Percentiles rank a stretch among this genome's conserved stretches.
phyloP scores from a whole-genome alignment of 2,113 vertebrate genomes.

The Cettia cetti region DNA sequence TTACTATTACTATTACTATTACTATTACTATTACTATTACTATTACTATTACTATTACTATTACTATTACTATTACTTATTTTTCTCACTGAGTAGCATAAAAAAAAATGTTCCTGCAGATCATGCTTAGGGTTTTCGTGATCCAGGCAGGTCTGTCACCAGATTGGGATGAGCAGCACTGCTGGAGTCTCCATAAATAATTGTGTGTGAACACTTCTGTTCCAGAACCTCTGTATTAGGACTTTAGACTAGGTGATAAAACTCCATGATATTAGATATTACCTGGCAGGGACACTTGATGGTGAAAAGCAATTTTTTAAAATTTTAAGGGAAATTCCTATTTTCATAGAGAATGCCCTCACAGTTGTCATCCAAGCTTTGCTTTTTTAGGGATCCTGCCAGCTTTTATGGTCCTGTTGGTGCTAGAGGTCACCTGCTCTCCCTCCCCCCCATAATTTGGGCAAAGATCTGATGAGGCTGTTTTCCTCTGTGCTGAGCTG shows the following conservation, averaged over 20 bases:
- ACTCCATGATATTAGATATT: background rate
- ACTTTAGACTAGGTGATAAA: background rate
- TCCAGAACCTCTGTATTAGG: background rate
- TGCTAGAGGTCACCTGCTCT: background rate
- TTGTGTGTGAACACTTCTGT: background rate
- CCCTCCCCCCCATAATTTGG: background rate
- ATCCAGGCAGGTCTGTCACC: background rate
- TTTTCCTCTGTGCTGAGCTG: background rate
- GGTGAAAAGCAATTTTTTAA: background rate
- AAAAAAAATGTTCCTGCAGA: background rate
- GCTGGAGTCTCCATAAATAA: background rate
- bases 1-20: no score
- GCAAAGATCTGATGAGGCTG: background rate
- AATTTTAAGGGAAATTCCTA: background rate
- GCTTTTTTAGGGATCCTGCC: background rate
- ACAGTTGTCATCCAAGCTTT: background rate
- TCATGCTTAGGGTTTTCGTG: accelerated
- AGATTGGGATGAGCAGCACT: accelerated
- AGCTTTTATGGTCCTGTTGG: background rate
- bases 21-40: no score
- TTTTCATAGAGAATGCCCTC: background rate
- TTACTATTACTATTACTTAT: no score
- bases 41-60: no score
- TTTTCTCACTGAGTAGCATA: background rate
- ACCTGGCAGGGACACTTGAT: background rate